Evolutionary conservation across 2,888 invertebrate genomes (phyloP), one percentile per base, ranked within the genome.

Genomic region (Acrobeloides nanus): DNA sequence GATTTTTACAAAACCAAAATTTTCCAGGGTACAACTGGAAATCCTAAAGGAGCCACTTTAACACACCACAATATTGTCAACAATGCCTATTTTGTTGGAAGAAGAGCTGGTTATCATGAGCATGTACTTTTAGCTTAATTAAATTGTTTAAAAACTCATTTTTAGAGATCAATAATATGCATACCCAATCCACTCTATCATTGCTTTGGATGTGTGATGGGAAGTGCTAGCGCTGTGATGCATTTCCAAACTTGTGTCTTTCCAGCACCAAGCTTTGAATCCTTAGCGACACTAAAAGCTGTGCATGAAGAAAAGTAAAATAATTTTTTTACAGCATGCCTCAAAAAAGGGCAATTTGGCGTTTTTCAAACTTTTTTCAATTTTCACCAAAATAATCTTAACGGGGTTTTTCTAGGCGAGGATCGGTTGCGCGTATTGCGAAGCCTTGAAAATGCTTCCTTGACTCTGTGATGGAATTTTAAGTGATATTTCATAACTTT

Each of bases 61-160:
- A 70, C 77, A 2, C 87, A 89, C 68, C 81, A 82, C 65, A 81
- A 81, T 49, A 77, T 84, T 17, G 78, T 86, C 1, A 88, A 89
- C 74, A 88, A 88, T 74, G 80, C 83, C 6, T 81, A 80, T 64
- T 80, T 81, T 62, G 76, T 82, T 47, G 84, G 82, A 1, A 76
- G 69, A 29, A 66, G 79, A 23, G 57, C 77, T 18, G 76, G 75
- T 12, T 79, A 77, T 55, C 50, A 64, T 38, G 29, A 50, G 12
- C 53, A 53, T 27, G 62, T 59, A 23, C 26, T 46, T 26, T 26
- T 32, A 6, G n/a, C n/a, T 15, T 10, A 26, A n/a, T 23, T 12
- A 38, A 38, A 8, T 17, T 8, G 31, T 20, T 7, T 38, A 7
- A 20, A 38, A 12, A 15, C 8, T 38, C 21, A 10, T 12, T 12